Percentiles rank a stretch among this genome's conserved stretches.
phyloP scores from a whole-genome alignment of 1,140 invertebrate species.

The Saxidomus purpurata region DNA sequence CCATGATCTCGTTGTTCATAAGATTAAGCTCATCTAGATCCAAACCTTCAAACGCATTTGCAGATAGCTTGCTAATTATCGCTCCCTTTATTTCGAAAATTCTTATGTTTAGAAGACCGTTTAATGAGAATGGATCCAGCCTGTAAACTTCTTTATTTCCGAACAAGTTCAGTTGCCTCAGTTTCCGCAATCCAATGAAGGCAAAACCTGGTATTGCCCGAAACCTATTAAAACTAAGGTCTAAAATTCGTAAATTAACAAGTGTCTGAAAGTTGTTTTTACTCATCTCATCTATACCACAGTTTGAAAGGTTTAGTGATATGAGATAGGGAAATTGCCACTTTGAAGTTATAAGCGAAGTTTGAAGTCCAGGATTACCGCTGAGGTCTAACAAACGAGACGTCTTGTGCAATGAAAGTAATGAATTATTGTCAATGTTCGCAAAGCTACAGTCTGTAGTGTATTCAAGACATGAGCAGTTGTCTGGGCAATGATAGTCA shows the following conservation, averaged over 20 bases:
- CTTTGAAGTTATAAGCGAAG: no score
- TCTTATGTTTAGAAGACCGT: slow-evolving; percentile 35
- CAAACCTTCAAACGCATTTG: slow-evolving; percentile 47
- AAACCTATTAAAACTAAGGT: slow-evolving; percentile 3
- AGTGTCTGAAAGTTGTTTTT: background rate
- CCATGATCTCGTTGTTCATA: slow-evolving; percentile 30
- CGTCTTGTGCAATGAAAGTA: background rate
- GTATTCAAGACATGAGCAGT: background rate
- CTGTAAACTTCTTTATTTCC: slow-evolving; percentile 31
- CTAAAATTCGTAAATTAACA: background rate
- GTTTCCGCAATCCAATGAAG: slow-evolving; percentile 18
- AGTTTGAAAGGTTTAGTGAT: background rate
- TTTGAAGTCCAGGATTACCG: background rate
- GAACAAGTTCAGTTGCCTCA: slow-evolving; percentile 31
- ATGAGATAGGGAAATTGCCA: background rate
- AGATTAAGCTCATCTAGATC: slow-evolving; percentile 53
- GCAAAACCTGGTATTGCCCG: background rate
- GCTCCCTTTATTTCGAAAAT: slow-evolving; percentile 15
- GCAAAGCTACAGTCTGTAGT: background rate
- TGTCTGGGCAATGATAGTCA: background rate
- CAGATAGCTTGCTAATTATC: background rate
- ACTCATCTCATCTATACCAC: background rate
- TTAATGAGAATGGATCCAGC: slow-evolving; percentile 47
- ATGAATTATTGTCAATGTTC: background rate
- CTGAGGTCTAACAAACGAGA: background rate